Evolutionary conservation across 2,888 invertebrate species (phyloP), one percentile per base, ranked within the genome.

Genomic region (Cacoxenus indagator): DNA sequence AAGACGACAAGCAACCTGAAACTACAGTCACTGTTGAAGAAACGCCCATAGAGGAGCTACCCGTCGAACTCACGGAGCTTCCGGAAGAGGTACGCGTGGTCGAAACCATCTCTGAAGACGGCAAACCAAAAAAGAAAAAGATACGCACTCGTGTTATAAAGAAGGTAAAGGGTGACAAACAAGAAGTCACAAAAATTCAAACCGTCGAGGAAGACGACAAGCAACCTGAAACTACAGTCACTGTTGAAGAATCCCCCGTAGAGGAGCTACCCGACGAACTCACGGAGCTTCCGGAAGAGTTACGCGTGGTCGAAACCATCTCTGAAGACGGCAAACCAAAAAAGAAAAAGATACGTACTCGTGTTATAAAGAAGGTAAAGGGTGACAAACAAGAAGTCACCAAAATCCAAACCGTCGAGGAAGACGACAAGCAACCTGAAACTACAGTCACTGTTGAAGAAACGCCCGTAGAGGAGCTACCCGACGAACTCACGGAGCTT

Each of bases 151-250:
- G 77, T 3, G 71, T 75, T 5, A 77, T 78, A 31, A 78, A 78
- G 64, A 78, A 77, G 72, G 61, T 75, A 19, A 77, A 76, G 72
- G 78, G 75, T 26, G 74, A 69, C 65, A 78, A 76, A 27, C 74
- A 76, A 71, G 75, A 78, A 66, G 73, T 78, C 31, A 78, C 78
- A n/a, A 77, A 78, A 65, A 76, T 78, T 45, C 76, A 78, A 65
- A 77, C 75, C 9, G 73, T 78, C 11, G 76, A 78, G 64, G 78
- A 77, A 62, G 77, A 76, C 68, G 77, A 75, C 64, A 78, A 77
- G 6, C 67, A 64, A 26, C 71, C 76, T 0, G 77, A 76, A 62
- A 73, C 76, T 0, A 76, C 72, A 1, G 75, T 77, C 6, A 75
- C 74, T 0, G 71, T 77, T 4, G 73, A 76, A 55, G 76, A 77